phyloP scores from a whole-genome alignment of 2,888 invertebrate genomes.

The Lacanobia oleracea region DNA sequence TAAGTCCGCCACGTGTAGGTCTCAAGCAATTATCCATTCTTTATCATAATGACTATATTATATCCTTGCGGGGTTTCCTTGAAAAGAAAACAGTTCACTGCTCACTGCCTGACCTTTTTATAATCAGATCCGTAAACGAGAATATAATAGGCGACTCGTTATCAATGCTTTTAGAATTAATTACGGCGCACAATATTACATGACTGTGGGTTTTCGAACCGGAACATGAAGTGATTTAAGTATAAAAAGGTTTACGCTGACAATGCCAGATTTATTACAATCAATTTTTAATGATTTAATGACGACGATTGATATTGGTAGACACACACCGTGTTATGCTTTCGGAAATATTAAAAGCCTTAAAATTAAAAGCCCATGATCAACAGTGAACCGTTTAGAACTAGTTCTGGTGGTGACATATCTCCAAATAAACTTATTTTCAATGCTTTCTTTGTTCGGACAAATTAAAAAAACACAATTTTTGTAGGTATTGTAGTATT shows the following conservation, averaged over 20 bases:
- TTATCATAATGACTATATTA: slow-evolving; percentile 27
- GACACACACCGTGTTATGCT: neutral
- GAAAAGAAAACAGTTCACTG: slow-evolving; percentile 58
- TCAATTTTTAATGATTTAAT: slow-evolving; percentile 25
- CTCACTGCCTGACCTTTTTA: slow-evolving; percentile 42
- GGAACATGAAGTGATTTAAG: slow-evolving; percentile 48
- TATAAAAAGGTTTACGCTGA: slow-evolving; percentile 20
- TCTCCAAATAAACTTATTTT: neutral
- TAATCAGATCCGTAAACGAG: slow-evolving; percentile 56
- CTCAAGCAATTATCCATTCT: slow-evolving; percentile 34
- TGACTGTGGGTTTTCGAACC: slow-evolving; percentile 54
- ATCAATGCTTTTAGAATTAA: slow-evolving; percentile 61
- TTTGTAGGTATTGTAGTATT: no score
- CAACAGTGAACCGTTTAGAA: neutral
- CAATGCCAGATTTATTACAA: slow-evolving; percentile 33
- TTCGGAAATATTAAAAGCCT: neutral
- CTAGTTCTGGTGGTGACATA: neutral
- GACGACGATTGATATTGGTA: neutral
- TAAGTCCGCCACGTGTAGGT: slow-evolving; percentile 20
- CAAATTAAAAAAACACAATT: neutral
- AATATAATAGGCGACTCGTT: slow-evolving; percentile 37
- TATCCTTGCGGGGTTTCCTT: slow-evolving; percentile 58
- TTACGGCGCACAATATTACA: slow-evolving; percentile 44
- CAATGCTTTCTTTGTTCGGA: neutral
- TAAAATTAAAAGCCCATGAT: neutral